Base-by-base conservation (phyloP, 2,113 vertebrate species). In the Catharus bicknelli region DNA sequence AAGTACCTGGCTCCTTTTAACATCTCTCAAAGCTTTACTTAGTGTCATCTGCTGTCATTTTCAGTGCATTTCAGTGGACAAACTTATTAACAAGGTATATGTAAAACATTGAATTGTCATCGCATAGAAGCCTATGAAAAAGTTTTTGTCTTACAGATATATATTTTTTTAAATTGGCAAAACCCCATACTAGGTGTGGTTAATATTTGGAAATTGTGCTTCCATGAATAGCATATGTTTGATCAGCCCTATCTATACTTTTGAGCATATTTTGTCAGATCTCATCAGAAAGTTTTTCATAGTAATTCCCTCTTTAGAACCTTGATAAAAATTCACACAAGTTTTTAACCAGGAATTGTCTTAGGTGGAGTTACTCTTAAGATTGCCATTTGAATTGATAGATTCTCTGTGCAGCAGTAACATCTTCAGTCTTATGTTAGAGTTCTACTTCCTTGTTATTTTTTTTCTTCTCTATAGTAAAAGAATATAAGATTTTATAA, bases 271-370 rank as follows among this genome's bases (percentile, higher is more conserved):
- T 36, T 87, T 85, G 38, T 55, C 11, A 83, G 10, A 57, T 55
- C 25, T 62, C 50, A 72, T 20, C 26, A 57, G 61, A 82, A 83
- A 38, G 61, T 36, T 93, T 94, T 90, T 94, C 42, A 34, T 22
- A 25, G 47, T 36, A 26, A 69, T 42, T 75, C 40, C 4, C 15
- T 92, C 69, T 69, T 83, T 82, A 27, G 32, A 80, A 59, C 74
- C 27, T 36, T 68, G 73, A 45, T 75, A 69, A 59, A 85, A 76
- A 81, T 27, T 69, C 15, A 27, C 6, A 6, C 4, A 50, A 64
- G 3, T 64, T 90, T 93, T 42, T 29, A 11, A 3, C 10, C 16
- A 32, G 59, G 70, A 88, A 63, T 13, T 6, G n/a, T 61, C 45
- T 89, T 54, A 79, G 36, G 34, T 23, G 3, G 61, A 45, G 19